Base-by-base conservation (phyloP, 2,888 invertebrate species). In the Philhelius pedissequus region DNA sequence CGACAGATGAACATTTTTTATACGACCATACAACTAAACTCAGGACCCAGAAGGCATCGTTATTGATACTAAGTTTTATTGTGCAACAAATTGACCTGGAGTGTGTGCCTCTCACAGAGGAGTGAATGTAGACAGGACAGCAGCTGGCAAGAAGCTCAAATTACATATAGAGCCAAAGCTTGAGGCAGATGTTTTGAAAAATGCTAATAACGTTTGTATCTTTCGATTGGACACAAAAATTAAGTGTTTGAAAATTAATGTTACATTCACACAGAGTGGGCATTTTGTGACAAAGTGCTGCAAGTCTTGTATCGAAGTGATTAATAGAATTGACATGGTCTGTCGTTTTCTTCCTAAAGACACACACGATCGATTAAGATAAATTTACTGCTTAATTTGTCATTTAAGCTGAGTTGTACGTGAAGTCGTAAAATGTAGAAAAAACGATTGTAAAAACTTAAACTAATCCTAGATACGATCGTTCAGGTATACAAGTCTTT, bases 181-280 rank as follows among this genome's bases (percentile, higher is more conserved):
- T 58, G 25, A 58, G 80, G 80, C 80, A 70, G 76, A 76, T 71
- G 80, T 68, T 43, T 56, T 38, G 54, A 35, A 68, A 18, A 48
- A 64, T 70, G 76, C 58, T 58, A n/a, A n/a, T n/a, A 15, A 38
- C 60, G 43, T 11, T 35, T 58, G 25, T 43, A 43, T 22, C 32
- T 56, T 13, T 32, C 18, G 45, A 48, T 48, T 25, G 1, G 6
- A n/a, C 45, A 69, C 52, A 75, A 56, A 52, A 50, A 54, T 56
- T 48, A 69, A 64, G 62, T 64, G 62, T 45, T 70, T 58, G 64
- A 76, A 76, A 64, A 76, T 32, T 48, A 50, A 54, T 45, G 43
- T 45, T n/a, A 30, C 62, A 4, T 64, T 45, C 54, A 58, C 64
- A 58, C 56, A 32, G 30, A n/a, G 9, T 9, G 30, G 62, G 30